A percentile compares a stretch with the other conserved stretches of the same genome.
These are phyloP conservation scores for Athene cunicularia DNA, from an alignment of 2,113 vertebrate species.

Conservation along the genomic window DNA sequence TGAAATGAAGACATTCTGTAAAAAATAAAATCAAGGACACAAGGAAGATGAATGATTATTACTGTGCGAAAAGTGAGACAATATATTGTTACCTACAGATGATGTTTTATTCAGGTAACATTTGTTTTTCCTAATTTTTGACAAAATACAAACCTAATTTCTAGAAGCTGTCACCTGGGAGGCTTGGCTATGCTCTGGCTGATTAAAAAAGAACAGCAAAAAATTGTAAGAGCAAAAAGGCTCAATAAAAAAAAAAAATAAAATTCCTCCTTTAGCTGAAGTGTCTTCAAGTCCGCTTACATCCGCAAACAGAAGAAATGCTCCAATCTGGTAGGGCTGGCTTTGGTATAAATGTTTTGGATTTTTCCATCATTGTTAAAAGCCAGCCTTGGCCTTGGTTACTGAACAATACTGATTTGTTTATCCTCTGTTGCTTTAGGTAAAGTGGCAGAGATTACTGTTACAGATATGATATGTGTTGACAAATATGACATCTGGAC, in stretches of 20 bases:
- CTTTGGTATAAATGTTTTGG: neutral
- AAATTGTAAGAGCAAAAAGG: rapidly evolving
- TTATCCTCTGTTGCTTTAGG: neutral
- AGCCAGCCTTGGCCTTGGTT: neutral
- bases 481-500: neutral
- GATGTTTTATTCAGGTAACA: neutral
- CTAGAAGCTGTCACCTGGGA: neutral
- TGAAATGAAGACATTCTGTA: neutral
- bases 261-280: neutral
- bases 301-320: neutral
- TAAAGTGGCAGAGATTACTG: neutral
- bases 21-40: neutral
- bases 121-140: neutral
- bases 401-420: neutral
- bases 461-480: neutral
- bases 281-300: neutral
- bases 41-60: neutral
- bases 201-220: neutral
- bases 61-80: neutral
- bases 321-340: neutral
- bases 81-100: neutral
- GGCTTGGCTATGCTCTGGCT: neutral
- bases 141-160: neutral
- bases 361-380: neutral
- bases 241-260: neutral